Evolutionary conservation across 2,113 vertebrate genomes (phyloP), one percentile per base, ranked within the genome.

Genomic region (Cervus canadensis): DNA sequence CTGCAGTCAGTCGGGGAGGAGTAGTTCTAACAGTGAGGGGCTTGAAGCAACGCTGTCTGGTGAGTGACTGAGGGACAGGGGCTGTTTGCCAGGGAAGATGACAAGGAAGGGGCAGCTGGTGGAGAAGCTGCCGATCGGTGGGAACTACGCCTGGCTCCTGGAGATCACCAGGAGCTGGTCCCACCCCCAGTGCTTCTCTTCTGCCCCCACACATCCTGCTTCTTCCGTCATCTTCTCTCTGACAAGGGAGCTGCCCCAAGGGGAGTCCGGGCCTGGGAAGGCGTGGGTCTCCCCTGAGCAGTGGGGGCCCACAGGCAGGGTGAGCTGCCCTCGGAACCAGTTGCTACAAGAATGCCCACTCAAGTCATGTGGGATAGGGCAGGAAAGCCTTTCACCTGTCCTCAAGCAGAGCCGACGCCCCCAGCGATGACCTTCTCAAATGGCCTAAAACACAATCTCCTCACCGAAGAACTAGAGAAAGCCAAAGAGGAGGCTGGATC

Each of bases 51-150:
- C 1, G 9, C 2, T 3, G 5, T 19, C 23, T 17, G 33, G 25
- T 25, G 60, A 48, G 11, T 67, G 36, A 76, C 0, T n/a, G 15
- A 62, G 54, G 30, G 25, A 26, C 5, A 6, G 5, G 11, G 14
- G 9, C 1, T 25, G 17, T 28, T 26, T 13, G 6, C 36, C 60
- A 0, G 9, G 11, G 30, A 21, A 76, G 30, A n/a, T 1, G 8
- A 26, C 76, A 28, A 43, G n/a, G 16, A 76, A 36, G 54, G 30
- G 7, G 40, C 8, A 3, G 9, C 25, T 28, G 33, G 16, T 17
- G 60, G 17, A 14, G 9, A 2, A 36, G 13, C 12, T 3, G 2
- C 9, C 4, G 8, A 50, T 79, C 14, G 2, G 6, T 3, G 23
- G 23, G 67, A 54, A 30, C 25, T 9, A 14, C 6, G 19, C 23